Evolutionary conservation across 2,113 vertebrate species (phyloP).

Genomic region (Hyperoodon ampullatus): DNA sequence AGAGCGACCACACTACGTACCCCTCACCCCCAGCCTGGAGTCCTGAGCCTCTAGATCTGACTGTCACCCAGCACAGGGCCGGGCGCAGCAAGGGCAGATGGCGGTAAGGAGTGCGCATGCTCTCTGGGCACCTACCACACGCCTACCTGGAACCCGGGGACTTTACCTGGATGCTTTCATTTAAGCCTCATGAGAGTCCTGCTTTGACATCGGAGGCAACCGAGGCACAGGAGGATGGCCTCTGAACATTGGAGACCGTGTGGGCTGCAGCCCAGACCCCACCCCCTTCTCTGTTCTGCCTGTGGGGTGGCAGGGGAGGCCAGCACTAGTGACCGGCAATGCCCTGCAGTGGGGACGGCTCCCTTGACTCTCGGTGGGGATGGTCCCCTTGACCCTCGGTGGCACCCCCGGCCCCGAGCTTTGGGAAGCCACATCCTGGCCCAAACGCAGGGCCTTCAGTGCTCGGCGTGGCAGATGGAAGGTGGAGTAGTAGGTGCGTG

Average conservation of each 20-base stretch:
- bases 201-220: not conserved
- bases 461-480: not conserved
- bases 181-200: not conserved
- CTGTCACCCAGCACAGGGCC: not conserved
- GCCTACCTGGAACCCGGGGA: not conserved
- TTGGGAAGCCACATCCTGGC: not conserved
- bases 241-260: not conserved
- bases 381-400: not conserved
- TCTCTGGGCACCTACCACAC: not conserved
- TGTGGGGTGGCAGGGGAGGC: not conserved
- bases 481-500: accelerated
- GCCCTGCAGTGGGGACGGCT: not conserved
- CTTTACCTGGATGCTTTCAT: not conserved
- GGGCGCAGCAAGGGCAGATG: not conserved
- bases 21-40: not conserved
- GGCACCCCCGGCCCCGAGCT: not conserved
- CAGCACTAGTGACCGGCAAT: not conserved
- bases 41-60: not conserved
- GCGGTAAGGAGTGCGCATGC: not conserved
- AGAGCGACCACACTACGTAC: not conserved
- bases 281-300: not conserved
- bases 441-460: not conserved
- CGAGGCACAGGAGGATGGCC: not conserved
- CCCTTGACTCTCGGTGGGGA: not conserved
- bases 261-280: not conserved